A percentile compares a stretch with the other conserved stretches of the same genome.
These are phyloP conservation scores for Troides oblongomaculatus DNA, from an alignment of 2,888 invertebrate genomes.

Conservation along the genomic window DNA sequence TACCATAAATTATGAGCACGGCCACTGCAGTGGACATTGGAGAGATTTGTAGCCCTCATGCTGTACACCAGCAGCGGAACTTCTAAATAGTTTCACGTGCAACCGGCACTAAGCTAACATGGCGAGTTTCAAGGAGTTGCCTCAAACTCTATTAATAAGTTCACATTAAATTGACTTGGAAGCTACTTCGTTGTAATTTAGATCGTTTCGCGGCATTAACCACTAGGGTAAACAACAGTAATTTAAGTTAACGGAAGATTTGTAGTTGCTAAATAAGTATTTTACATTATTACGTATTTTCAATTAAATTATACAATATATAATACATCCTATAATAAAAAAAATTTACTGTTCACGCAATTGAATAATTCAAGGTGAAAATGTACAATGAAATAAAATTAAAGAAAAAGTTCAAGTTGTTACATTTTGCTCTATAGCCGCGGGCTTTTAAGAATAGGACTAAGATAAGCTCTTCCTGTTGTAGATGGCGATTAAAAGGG, in stretches of 20 bases:
- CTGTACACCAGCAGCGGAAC: slow-evolving; percentile 38
- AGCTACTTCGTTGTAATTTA: slow-evolving; percentile 24
- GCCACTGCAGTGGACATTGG: slow-evolving; percentile 50
- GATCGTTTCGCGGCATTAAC: slow-evolving; percentile 6
- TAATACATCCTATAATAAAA: too few relatives aligned
- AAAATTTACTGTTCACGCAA: too few relatives aligned
- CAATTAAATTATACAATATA: too few relatives aligned
- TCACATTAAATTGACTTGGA: slow-evolving; percentile 28
- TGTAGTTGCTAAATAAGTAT: background rate
- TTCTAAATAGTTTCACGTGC: slow-evolving; percentile 41
- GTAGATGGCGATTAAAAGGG: too few relatives aligned
- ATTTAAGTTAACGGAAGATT: slow-evolving; percentile 23
- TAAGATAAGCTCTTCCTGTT: too few relatives aligned
- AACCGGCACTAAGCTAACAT: slow-evolving; percentile 28
- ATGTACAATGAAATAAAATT: too few relatives aligned
- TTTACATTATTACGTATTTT: background rate
- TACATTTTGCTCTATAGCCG: too few relatives aligned
- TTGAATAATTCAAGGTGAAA: too few relatives aligned
- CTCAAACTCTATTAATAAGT: slow-evolving; percentile 28
- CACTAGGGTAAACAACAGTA: slow-evolving; percentile 12
- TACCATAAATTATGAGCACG: slow-evolving; percentile 34
- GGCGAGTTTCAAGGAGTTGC: slow-evolving; percentile 22
- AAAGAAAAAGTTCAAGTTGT: too few relatives aligned
- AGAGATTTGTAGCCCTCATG: slow-evolving; percentile 54
- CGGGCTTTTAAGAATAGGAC: too few relatives aligned